Percentiles rank a stretch among this genome's conserved stretches.
Evolutionary conservation across 2,113 vertebrate species (phyloP).

Genomic region (Circaetus cinerascens): DNA sequence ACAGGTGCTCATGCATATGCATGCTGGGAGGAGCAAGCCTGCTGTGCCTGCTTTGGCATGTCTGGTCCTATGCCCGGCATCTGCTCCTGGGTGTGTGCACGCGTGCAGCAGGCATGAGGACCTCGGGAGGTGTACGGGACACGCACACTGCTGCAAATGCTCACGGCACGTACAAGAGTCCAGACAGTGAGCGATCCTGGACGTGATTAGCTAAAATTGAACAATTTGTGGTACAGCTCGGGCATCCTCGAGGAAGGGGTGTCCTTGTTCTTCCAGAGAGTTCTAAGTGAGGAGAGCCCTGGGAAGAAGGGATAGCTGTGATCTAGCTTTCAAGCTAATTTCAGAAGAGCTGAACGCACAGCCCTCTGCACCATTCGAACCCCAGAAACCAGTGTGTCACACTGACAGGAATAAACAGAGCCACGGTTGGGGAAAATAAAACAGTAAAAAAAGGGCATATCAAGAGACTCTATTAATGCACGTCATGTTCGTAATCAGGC

Average conservation of each 20-base stretch:
- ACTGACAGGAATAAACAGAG: neutral
- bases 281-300: neutral
- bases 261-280: neutral
- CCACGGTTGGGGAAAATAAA: neutral
- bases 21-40: neutral
- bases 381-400: neutral
- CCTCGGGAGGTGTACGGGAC: fast-evolving
- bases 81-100: neutral
- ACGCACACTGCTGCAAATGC: neutral
- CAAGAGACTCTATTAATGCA: neutral
- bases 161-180: fast-evolving
- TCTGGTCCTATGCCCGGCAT: neutral
- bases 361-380: neutral
- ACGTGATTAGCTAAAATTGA: fast-evolving
- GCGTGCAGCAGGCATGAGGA: neutral
- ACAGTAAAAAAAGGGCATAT: neutral
- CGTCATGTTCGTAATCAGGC: neutral
- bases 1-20: neutral
- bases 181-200: neutral
- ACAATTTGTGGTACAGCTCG: neutral
- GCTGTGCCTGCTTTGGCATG: neutral
- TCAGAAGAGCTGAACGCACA: neutral
- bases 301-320: neutral
- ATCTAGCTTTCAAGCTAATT: neutral
- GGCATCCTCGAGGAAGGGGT: neutral